These are phyloP conservation scores for Eupeodes corollae DNA, from an alignment of 1,140 invertebrate species.

Conservation along the genomic window DNA sequence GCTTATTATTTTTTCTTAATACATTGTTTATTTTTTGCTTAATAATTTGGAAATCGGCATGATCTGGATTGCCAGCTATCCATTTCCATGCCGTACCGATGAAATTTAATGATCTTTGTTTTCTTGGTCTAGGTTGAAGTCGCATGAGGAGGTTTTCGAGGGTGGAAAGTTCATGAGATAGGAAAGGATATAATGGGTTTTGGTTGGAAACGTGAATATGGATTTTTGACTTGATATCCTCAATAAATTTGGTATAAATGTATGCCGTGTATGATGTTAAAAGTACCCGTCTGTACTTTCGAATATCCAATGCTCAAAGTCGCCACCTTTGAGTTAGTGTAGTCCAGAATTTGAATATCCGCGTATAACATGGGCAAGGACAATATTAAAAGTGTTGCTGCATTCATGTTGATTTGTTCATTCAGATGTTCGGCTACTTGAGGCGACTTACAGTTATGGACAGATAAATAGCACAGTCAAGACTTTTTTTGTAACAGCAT, in stretches of 20 bases:
- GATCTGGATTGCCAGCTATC: background rate
- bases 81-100: conserved; percentile 2
- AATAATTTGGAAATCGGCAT: background rate
- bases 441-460: no score
- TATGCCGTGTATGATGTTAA: conserved; percentile 1
- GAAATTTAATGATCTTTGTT: background rate
- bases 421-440: no score
- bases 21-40: background rate
- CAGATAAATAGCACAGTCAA: no score
- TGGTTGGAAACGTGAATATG: no score
- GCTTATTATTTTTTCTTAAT: background rate
- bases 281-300: background rate
- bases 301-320: background rate
- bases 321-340: background rate
- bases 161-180: background rate
- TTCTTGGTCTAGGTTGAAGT: background rate
- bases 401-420: no score
- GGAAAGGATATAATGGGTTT: background rate
- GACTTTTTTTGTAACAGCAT: no score
- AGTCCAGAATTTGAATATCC: background rate
- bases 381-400: no score
- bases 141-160: background rate
- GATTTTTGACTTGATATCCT: background rate
- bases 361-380: no score
- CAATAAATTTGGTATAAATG: background rate